Evolutionary conservation across 2,113 vertebrate species (phyloP).

Genomic region (Bubo blakistoni): DNA sequence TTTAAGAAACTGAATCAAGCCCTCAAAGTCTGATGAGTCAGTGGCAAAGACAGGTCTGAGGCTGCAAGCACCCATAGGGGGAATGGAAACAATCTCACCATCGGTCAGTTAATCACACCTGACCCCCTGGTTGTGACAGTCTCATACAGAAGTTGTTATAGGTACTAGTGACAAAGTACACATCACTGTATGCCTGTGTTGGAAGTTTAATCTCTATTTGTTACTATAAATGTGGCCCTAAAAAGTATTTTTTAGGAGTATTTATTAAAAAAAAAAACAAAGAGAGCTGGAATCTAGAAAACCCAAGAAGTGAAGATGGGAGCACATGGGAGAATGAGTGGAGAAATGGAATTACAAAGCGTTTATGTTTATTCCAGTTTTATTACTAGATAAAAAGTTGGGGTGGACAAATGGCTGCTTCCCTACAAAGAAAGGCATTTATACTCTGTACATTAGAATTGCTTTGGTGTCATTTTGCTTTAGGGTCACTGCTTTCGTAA

Average conservation of each 20-base stretch:
- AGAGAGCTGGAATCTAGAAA: background rate
- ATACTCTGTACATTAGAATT: background rate
- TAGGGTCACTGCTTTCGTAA: background rate
- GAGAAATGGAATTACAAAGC: background rate
- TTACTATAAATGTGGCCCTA: background rate
- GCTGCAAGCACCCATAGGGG: background rate
- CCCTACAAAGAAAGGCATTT: background rate
- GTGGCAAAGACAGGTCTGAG: background rate
- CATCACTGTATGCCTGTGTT: background rate
- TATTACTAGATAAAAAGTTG: background rate
- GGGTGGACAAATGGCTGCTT: background rate
- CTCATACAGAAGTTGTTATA: background rate
- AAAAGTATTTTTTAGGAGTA: background rate
- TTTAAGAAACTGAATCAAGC: background rate
- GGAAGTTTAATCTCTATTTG: background rate
- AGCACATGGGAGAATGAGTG: background rate
- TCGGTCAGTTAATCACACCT: background rate
- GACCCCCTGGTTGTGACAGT: background rate
- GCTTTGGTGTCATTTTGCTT: background rate
- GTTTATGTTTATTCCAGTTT: background rate
- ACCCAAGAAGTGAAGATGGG: background rate
- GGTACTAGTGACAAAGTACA: background rate
- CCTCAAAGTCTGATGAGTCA: background rate
- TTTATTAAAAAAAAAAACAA: background rate
- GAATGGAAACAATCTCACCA: background rate